Evolutionary conservation across 2,888 invertebrate genomes (phyloP).

Genomic region (Epirrita christyi): DNA sequence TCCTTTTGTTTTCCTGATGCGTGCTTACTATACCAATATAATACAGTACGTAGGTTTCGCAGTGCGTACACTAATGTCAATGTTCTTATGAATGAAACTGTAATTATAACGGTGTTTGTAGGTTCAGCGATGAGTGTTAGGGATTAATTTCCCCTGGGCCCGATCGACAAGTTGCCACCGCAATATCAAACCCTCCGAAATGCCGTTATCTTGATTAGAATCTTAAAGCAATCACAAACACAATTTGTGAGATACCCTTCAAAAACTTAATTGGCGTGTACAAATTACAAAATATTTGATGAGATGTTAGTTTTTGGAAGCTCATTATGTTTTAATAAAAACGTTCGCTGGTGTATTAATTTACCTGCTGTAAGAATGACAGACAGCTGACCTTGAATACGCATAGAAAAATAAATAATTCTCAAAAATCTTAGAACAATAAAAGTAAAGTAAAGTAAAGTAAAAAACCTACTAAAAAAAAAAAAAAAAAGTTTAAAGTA

Average conservation of each 20-base stretch:
- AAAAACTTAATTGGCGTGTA: not conserved
- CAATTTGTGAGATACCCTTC: constrained; percentile 36
- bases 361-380: not conserved
- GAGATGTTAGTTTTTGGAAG: not conserved
- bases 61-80: not conserved
- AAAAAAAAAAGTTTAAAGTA: no score
- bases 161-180: constrained; percentile 56
- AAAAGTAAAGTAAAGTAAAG: no score
- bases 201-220: constrained; percentile 67
- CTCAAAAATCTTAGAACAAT: not conserved
- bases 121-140: constrained; percentile 21
- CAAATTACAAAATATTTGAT: not conserved
- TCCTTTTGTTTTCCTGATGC: constrained; percentile 11
- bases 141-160: constrained; percentile 63
- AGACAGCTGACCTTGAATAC: constrained; percentile 23
- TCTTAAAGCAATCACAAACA: constrained; percentile 56
- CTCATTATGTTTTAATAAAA: no score
- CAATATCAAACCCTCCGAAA: constrained; percentile 43
- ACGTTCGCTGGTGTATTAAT: not conserved
- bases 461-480: not conserved
- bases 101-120: constrained; percentile 28
- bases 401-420: constrained; percentile 5
- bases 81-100: constrained; percentile 11
- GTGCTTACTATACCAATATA: not conserved
- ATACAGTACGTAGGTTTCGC: not conserved